These are phyloP conservation scores for Helicoverpa zea DNA, from an alignment of 1,140 invertebrate species.

Conservation along the genomic window DNA sequence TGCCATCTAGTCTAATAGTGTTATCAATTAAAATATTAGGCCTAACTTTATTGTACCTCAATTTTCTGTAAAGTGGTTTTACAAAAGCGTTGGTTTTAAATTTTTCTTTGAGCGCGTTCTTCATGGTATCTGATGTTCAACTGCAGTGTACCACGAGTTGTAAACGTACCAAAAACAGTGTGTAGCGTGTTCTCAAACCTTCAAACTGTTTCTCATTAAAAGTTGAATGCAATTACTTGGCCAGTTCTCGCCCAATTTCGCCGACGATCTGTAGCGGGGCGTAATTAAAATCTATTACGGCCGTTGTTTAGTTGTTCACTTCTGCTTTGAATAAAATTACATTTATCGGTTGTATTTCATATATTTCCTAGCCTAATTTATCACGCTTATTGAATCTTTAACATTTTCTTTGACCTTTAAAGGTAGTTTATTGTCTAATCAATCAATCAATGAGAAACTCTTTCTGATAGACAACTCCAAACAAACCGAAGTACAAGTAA, in stretches of 20 bases:
- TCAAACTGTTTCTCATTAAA: conserved; percentile 44
- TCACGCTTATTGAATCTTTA: too few relatives aligned
- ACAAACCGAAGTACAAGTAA: neutral
- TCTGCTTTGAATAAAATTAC: neutral
- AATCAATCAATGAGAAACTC: neutral
- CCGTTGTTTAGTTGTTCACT: neutral
- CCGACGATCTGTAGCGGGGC: conserved; percentile 4
- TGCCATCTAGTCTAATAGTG: conserved; percentile 68
- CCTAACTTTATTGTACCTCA: conserved; percentile 60
- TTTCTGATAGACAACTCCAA: neutral
- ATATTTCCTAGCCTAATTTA: too few relatives aligned
- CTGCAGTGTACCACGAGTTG: conserved; percentile 12
- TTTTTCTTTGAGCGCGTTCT: conserved; percentile 64
- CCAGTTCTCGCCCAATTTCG: conserved; percentile 24
- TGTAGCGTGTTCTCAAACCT: conserved; percentile 61
- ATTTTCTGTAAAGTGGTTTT: conserved; percentile 74
- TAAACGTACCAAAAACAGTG: conserved; percentile 28
- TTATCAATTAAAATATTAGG: conserved; percentile 64
- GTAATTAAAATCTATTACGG: conserved; percentile 32
- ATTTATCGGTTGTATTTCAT: too few relatives aligned
- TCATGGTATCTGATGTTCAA: conserved; percentile 47
- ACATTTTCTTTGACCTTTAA: neutral
- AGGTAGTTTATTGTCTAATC: neutral
- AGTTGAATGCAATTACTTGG: conserved; percentile 39
- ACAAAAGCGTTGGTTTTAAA: conserved; percentile 75